Conservation (phyloP, 2,888 invertebrate genomes). For the Brenthis ino region DNA sequence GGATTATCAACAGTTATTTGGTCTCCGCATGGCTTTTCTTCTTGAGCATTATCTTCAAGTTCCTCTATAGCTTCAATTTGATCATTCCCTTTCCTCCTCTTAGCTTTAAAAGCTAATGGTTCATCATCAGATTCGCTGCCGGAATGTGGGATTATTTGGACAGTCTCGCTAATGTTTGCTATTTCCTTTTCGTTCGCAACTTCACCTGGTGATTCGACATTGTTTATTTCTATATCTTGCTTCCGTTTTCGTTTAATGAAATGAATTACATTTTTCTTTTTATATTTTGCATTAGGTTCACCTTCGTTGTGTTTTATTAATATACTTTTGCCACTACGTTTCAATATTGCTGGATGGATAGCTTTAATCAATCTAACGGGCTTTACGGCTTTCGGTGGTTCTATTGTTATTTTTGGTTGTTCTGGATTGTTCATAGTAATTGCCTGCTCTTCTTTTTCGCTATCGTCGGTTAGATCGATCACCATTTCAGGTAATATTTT, state of each 20-base stretch:
- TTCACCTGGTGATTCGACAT: slow-evolving; percentile 12
- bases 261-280: neutral
- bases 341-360: slow-evolving; percentile 37
- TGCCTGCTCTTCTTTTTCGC: slow-evolving; percentile 30
- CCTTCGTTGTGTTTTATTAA: slow-evolving; percentile 14
- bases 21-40: neutral
- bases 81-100: slow-evolving; percentile 40
- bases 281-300: slow-evolving; percentile 8
- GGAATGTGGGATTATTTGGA: neutral
- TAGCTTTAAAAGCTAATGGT: slow-evolving; percentile 60
- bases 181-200: slow-evolving; percentile 3
- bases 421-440: neutral
- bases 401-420: neutral
- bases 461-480: slow-evolving; percentile 67
- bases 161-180: neutral
- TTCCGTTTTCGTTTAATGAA: slow-evolving; percentile 22
- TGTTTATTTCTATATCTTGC: neutral
- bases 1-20: neutral
- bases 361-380: slow-evolving; percentile 52
- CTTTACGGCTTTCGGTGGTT: slow-evolving; percentile 35
- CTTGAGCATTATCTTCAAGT: slow-evolving; percentile 6
- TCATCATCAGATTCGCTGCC: slow-evolving; percentile 44
- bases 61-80: neutral
- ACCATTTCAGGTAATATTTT: slow-evolving; percentile 35
- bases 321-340: slow-evolving; percentile 23